Conservation (phyloP, 2,113 vertebrate species). For the Corythornis cristatus region DNA sequence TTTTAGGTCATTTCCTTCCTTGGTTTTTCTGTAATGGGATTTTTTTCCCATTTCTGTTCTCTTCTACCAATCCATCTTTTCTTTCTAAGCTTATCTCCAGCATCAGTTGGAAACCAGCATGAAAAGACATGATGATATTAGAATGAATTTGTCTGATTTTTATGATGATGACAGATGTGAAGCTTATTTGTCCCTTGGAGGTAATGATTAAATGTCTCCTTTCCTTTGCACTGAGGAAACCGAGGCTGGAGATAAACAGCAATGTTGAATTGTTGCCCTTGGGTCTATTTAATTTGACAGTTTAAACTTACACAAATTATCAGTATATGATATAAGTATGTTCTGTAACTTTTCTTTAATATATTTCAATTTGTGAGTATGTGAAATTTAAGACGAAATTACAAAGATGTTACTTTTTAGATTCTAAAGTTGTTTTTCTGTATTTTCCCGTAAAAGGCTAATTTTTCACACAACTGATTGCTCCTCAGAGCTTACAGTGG, state of each 20-base stretch:
- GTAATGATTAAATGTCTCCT: neutral
- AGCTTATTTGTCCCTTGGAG: conserved; percentile 6
- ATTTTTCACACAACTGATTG: neutral
- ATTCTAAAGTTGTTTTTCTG: neutral
- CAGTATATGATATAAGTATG: neutral
- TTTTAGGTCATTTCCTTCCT: neutral
- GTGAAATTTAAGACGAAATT: neutral
- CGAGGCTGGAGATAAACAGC: neutral
- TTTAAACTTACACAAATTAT: neutral
- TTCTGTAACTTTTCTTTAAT: neutral
- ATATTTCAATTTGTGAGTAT: neutral
- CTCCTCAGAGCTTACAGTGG: neutral
- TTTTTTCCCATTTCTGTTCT: neutral
- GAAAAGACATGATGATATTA: conserved; percentile 2
- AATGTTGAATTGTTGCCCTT: neutral
- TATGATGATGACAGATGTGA: neutral
- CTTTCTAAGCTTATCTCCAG: neutral
- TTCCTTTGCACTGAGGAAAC: neutral
- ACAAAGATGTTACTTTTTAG: neutral
- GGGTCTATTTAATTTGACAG: neutral
- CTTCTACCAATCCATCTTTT: neutral
- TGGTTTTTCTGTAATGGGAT: neutral
- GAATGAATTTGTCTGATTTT: conserved; percentile 38
- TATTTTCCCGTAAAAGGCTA: neutral
- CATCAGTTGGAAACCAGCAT: neutral